Percentiles rank a stretch among this genome's conserved stretches.
phyloP scores from a whole-genome alignment of 2,113 vertebrate genomes.

The Barnardius zonarius region DNA sequence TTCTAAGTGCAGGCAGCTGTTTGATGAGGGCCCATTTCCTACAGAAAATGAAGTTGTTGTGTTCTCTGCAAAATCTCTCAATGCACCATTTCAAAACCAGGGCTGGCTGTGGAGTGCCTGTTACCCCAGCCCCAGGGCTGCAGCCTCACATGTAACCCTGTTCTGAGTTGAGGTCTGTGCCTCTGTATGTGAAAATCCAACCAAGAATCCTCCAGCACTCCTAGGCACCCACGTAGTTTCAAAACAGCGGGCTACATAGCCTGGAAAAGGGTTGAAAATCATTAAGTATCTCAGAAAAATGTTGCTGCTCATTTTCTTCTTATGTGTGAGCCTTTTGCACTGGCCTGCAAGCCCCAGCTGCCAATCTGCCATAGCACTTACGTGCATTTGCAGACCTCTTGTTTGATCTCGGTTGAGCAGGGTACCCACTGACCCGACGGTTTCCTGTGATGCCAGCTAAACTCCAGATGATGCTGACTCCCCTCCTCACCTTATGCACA shows the following conservation, averaged over 20 bases:
- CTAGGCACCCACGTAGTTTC: background rate
- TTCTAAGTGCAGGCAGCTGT: constrained; percentile 32
- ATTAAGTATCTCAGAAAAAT: background rate
- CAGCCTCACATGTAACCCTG: rapidly evolving
- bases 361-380: background rate
- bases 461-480: background rate
- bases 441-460: background rate
- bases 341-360: background rate
- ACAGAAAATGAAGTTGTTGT: background rate
- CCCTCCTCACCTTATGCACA: background rate
- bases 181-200: background rate
- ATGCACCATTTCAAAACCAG: background rate
- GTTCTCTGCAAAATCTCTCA: background rate
- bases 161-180: background rate
- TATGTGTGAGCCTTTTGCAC: background rate
- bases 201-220: background rate
- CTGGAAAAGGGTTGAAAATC: background rate
- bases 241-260: background rate
- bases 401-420: background rate
- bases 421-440: background rate
- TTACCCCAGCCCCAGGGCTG: background rate
- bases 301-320: background rate
- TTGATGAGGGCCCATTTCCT: background rate
- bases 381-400: background rate
- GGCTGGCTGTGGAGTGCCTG: background rate